Evolutionary conservation across 2,113 vertebrate species (phyloP).

Genomic region (Neolamprologus caudopunctatus): DNA sequence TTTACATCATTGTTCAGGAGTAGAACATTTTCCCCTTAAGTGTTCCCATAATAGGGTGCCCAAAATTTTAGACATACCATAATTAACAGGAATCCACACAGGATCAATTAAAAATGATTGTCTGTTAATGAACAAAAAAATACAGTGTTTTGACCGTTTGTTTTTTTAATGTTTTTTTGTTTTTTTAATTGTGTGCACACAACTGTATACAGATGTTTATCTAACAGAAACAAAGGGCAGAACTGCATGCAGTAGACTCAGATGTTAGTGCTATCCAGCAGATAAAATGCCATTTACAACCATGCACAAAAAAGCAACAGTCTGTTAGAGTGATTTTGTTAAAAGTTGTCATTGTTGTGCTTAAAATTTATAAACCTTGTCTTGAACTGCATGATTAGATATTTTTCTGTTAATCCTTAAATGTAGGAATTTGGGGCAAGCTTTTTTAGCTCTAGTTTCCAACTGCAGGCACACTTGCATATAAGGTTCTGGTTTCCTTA

Average conservation of each 20-base stretch:
- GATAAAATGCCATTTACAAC: neutral
- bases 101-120: neutral
- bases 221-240: neutral
- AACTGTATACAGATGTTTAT: neutral
- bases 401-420: neutral
- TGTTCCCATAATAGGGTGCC: neutral
- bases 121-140: neutral
- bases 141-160: neutral
- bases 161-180: neutral
- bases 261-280: neutral
- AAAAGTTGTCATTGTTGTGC: neutral
- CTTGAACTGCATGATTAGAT: neutral
- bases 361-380: neutral
- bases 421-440: neutral
- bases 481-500: neutral
- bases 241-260: neutral
- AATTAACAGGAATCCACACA: neutral
- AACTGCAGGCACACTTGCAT: neutral
- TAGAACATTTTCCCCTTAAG: neutral
- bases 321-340: neutral
- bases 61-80: neutral
- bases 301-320: neutral
- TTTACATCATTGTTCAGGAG: neutral
- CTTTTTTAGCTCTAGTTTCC: neutral
- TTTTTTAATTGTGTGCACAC: neutral